Evolutionary conservation across 2,113 vertebrate genomes (phyloP).

Genomic region (Accipiter virgatus): DNA sequence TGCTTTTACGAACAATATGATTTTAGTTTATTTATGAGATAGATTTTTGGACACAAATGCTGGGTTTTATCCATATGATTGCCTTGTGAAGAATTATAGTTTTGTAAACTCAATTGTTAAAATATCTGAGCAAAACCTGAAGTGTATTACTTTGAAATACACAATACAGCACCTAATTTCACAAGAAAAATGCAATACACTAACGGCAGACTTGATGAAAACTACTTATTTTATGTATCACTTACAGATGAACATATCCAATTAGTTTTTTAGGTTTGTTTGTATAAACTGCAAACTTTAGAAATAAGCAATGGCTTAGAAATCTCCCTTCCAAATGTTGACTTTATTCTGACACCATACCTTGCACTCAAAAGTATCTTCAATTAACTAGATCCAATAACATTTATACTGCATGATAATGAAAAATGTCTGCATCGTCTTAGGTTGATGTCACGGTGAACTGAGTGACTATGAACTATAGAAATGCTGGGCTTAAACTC

Average conservation of each 20-base stretch:
- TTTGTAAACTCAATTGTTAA: neutral
- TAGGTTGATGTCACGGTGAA: neutral
- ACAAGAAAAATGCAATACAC: neutral
- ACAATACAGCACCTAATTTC: neutral
- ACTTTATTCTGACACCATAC: neutral
- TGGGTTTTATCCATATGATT: neutral
- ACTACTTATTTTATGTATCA: neutral
- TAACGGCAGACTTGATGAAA: neutral
- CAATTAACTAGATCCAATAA: neutral
- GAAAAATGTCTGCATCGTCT: neutral
- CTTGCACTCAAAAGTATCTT: neutral
- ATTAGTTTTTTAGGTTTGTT: neutral
- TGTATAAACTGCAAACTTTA: neutral
- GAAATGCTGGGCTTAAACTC: neutral
- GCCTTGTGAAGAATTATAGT: neutral
- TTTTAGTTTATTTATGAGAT: neutral
- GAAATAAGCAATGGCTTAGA: neutral
- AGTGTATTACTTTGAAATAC: neutral
- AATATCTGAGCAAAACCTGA: neutral
- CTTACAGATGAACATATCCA: neutral
- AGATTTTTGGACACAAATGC: neutral
- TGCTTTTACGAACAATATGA: neutral
- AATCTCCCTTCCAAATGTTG: neutral
- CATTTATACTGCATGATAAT: neutral
- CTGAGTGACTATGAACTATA: neutral